Evolutionary conservation across 2,797 vertebrate species (phyloP), one percentile per base, ranked within the genome.

Genomic region (Sciaenops ocellatus): DNA sequence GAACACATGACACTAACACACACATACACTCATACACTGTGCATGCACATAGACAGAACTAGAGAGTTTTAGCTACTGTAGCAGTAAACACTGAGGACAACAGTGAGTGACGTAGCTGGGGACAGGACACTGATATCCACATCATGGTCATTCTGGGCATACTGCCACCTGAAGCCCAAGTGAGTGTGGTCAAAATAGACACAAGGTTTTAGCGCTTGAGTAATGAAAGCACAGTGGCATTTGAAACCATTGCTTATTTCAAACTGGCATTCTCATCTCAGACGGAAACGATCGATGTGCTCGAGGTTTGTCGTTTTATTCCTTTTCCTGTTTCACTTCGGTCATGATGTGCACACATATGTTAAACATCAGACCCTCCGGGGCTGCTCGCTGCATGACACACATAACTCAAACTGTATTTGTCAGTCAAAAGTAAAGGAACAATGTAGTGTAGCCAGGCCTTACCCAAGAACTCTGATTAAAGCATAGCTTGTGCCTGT

Each of bases 131-230:
- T 54, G 28, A 68, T 24, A 67, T 60, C 61, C 72, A 66, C 76
- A 54, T 67, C 42, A 22, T 22, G 26, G 41, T 24, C 63, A 22
- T 60, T 82, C 63, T 83, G 62, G 47, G 41, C n/a, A 38, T 20
- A 42, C 13, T 41, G 62, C 70, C 22, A 12, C 6, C 48, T 6
- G 22, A 57, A 28, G 44, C 48, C 38, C 17, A 28, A 68, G 44
- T 13, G 47, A 60, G 51, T 16, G 74, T 0, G 30, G 77, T 66
- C 59, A 78, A 86, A 86, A 92, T 87, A 91, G 83, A 78, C 30
- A 6, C 73, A 75, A 20, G 55, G 8, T 20, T 69, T 80, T 6
- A 50, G 24, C 59, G 42, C 22, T 17, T 22, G 34, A 64, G 34
- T 52, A 42, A 47, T n/a, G 52, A 11, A 30, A 38, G 11, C 8